phyloP scores from a whole-genome alignment of 1,140 invertebrate genomes.

The Globodera rostochiensis region DNA sequence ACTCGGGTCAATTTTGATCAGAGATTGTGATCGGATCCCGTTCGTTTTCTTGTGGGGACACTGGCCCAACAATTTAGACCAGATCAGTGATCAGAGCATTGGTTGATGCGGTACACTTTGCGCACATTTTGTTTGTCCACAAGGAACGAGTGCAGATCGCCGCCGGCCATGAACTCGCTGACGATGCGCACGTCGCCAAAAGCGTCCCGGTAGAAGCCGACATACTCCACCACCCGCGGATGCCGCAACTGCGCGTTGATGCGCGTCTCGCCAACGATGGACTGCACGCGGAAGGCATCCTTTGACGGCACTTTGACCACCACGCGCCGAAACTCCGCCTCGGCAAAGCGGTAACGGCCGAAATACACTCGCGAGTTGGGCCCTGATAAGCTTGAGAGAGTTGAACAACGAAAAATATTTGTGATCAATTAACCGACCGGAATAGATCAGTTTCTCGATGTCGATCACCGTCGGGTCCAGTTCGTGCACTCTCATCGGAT shows the following conservation, averaged over 20 bases:
- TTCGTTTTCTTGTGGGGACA: no score
- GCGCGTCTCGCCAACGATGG: not conserved
- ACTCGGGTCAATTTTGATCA: no score
- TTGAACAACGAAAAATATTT: constrained; percentile 2
- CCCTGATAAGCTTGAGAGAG: not conserved
- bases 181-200: constrained; percentile 39
- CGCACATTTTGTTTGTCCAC: constrained; percentile 32
- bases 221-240: constrained; percentile 5
- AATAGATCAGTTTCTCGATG: constrained; percentile 27
- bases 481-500: not conserved
- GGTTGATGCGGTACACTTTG: not conserved
- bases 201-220: constrained; percentile 12
- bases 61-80: no score
- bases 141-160: constrained; percentile 36
- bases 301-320: constrained; percentile 1
- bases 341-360: not conserved
- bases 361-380: constrained; percentile 14
- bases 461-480: constrained; percentile 19
- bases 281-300: not conserved
- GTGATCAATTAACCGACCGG: constrained; percentile 2
- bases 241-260: constrained; percentile 2
- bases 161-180: constrained; percentile 42
- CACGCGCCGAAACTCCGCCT: not conserved
- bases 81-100: no score
- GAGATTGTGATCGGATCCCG: no score